Evolutionary conservation across 1,140 invertebrate species (phyloP).

Genomic region (Lasioglossum albipes): DNA sequence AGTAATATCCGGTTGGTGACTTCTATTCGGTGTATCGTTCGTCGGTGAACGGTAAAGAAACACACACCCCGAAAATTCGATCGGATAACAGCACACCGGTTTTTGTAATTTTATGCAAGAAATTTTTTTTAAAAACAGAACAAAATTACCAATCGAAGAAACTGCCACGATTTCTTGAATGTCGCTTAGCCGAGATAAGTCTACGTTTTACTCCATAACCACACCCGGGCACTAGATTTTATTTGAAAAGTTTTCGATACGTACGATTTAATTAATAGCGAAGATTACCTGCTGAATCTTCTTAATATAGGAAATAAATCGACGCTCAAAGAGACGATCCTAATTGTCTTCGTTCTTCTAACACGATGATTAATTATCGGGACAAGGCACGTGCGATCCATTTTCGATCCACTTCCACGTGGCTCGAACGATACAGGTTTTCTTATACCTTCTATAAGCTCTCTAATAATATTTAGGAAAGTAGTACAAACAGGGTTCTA

Average conservation of each 20-base stretch:
- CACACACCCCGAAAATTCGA: constrained; percentile 40
- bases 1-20: constrained; percentile 59
- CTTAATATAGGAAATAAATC: constrained; percentile 68
- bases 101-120: constrained; percentile 21
- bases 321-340: constrained; percentile 54
- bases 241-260: constrained; percentile 29
- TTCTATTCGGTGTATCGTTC: constrained; percentile 51
- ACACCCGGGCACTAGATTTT: constrained; percentile 33
- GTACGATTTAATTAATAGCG: constrained; percentile 64
- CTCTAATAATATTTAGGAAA: constrained; percentile 51
- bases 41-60: constrained; percentile 46
- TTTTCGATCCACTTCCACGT: constrained; percentile 39
- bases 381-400: constrained; percentile 29
- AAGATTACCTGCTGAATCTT: constrained; percentile 73
- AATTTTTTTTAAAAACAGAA: no score
- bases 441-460: constrained; percentile 59
- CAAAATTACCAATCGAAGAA: constrained; percentile 11
- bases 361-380: constrained; percentile 47
- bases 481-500: constrained; percentile 45
- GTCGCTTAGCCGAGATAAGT: constrained; percentile 27
- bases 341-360: constrained; percentile 64
- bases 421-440: constrained; percentile 45
- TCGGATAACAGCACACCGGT: constrained; percentile 35
- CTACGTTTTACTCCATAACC: constrained; percentile 10
- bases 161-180: constrained; percentile 37